Evolutionary conservation across 1,140 invertebrate species (phyloP).

Genomic region (Chymomyza costata): DNA sequence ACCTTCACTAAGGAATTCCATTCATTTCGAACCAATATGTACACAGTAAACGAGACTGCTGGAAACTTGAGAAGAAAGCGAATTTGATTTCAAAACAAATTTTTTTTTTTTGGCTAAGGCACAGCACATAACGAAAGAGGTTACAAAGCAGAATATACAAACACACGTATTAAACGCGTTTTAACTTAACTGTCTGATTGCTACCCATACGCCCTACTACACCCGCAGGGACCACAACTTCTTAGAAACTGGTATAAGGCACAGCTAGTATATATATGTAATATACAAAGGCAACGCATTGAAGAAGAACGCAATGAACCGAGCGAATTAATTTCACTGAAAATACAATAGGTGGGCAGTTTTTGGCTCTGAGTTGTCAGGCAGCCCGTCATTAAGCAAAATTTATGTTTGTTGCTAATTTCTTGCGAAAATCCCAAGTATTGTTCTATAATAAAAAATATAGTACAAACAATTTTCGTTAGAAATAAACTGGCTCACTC

Average conservation of each 20-base stretch:
- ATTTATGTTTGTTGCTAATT: slow-evolving; percentile 42
- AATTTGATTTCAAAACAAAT: slow-evolving; percentile 69
- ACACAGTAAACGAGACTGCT: neutral
- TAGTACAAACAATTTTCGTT: slow-evolving; percentile 33
- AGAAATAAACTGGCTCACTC: slow-evolving; percentile 40
- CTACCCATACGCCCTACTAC: neutral
- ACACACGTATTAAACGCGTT: slow-evolving; percentile 66
- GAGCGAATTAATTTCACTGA: slow-evolving; percentile 47
- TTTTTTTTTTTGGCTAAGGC: slow-evolving; percentile 11
- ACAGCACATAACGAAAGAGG: slow-evolving; percentile 63
- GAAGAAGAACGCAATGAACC: too few species aligned
- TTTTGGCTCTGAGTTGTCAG: too few species aligned
- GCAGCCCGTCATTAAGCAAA: slow-evolving; percentile 14
- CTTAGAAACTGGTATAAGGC: slow-evolving; percentile 59
- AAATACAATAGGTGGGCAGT: slow-evolving; percentile 31
- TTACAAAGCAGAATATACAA: slow-evolving; percentile 64
- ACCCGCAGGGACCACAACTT: slow-evolving; percentile 8
- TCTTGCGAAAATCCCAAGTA: slow-evolving; percentile 25
- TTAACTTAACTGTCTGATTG: slow-evolving; percentile 35
- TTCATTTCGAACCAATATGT: slow-evolving; percentile 29
- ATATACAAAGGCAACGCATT: neutral
- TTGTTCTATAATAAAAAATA: too few species aligned
- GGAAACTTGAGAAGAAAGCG: slow-evolving; percentile 57
- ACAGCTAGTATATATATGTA: slow-evolving; percentile 34
- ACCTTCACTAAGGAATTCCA: slow-evolving; percentile 45